These are phyloP conservation scores for Silurus meridionalis DNA, from an alignment of 2,113 vertebrate genomes.

Conservation along the genomic window DNA sequence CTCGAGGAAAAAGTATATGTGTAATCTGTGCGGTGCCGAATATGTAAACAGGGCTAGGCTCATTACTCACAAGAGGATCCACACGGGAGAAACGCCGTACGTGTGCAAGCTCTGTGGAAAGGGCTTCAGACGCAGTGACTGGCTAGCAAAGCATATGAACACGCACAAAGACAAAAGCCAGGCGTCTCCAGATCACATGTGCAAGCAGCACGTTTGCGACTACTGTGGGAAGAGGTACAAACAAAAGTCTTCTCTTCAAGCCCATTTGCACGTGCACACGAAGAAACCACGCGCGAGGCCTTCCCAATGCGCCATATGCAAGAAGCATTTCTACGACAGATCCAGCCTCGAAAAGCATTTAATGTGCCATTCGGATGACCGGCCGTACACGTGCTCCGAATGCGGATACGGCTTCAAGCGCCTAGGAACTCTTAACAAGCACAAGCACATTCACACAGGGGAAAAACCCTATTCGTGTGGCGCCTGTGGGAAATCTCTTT, in stretches of 20 bases:
- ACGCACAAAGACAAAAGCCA: not conserved
- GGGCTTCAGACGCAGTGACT: conserved; percentile 29
- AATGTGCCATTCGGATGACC: conserved; percentile 9
- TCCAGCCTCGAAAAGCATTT: not conserved
- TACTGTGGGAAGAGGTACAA: conserved; percentile 2
- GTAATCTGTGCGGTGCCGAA: conserved; percentile 25
- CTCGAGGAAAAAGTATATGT: not conserved
- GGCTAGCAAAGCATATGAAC: not conserved
- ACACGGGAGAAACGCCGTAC: conserved; percentile 34
- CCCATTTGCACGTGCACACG: conserved; percentile 1
- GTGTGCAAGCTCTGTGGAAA: conserved; percentile 20
- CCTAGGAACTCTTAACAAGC: conserved; percentile 3
- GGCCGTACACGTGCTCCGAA: not conserved
- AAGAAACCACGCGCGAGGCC: not conserved
- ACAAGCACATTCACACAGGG: conserved; percentile 31
- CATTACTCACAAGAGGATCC: conserved; percentile 34
- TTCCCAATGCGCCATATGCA: conserved; percentile 1
- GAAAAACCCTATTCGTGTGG: conserved; percentile 33
- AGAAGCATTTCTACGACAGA: not conserved
- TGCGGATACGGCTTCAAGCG: conserved; percentile 34
- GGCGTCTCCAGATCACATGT: not conserved
- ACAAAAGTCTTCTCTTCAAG: not conserved
- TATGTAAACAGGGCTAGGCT: not conserved
- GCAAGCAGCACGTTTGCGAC: not conserved
- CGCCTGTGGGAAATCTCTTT: conserved; percentile 16